These are phyloP conservation scores for Crypturellus undulatus DNA, from an alignment of 2,113 vertebrate species.

Conservation along the genomic window DNA sequence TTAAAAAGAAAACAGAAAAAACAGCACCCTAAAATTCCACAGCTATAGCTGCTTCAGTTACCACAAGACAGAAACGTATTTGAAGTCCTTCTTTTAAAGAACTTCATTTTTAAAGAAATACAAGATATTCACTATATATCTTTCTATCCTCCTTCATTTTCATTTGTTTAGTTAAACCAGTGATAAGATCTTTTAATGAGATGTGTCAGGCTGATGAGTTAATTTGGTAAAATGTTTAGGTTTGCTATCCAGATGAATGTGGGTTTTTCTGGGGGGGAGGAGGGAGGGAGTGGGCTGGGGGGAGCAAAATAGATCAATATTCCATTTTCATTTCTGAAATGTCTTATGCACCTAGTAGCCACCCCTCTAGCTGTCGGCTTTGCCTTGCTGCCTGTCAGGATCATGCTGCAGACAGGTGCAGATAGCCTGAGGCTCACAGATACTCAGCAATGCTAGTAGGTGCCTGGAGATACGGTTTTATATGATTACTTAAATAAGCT, in stretches of 20 bases:
- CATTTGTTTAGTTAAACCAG: background rate
- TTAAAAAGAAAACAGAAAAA: background rate
- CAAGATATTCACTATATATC: background rate
- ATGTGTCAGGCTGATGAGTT: slow-evolving; percentile 18
- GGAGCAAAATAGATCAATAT: background rate
- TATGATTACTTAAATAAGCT: background rate
- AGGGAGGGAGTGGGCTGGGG: no score
- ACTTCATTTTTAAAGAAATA: background rate
- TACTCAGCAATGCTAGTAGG: slow-evolving; percentile 12
- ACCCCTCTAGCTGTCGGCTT: slow-evolving; percentile 7
- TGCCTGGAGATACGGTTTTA: slow-evolving; percentile 13
- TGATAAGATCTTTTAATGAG: slow-evolving; percentile 22
- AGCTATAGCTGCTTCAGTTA: background rate
- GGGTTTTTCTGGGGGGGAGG: background rate
- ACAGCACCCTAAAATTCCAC: slow-evolving; percentile 27
- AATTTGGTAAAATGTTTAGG: slow-evolving; percentile 6
- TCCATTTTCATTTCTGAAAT: background rate
- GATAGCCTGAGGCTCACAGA: slow-evolving; percentile 1
- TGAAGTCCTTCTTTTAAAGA: background rate
- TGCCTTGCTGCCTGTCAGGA: slow-evolving; percentile 30
- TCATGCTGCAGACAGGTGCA: slow-evolving; percentile 51
- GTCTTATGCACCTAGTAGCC: background rate
- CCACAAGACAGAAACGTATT: background rate
- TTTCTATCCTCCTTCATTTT: background rate
- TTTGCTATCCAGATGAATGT: background rate